Percentiles rank a stretch among this genome's conserved stretches.
Conservation (phyloP, 2,113 vertebrate species). For the Phalacrocorax carbo region DNA sequence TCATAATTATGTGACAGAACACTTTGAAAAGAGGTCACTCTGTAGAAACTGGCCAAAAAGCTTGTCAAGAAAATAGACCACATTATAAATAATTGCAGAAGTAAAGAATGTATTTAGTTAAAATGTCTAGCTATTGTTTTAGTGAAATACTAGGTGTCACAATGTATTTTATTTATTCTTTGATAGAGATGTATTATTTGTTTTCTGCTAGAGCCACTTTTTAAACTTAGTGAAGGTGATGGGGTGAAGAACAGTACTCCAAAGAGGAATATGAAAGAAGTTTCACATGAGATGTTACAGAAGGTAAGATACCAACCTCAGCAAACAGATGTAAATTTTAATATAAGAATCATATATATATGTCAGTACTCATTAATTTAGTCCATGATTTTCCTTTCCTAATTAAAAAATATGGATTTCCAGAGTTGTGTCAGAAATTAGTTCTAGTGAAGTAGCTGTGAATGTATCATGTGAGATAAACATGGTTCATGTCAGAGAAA, state of each 20-base stretch:
- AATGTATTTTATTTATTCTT: constrained; percentile 78
- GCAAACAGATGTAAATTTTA: constrained; percentile 66
- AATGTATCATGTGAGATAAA: background rate
- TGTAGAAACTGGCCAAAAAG: constrained; percentile 66
- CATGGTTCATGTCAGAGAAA: constrained; percentile 26
- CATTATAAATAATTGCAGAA: constrained; percentile 79
- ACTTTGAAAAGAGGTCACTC: constrained; percentile 67
- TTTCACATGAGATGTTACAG: constrained; percentile 78
- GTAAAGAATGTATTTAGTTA: constrained; percentile 63
- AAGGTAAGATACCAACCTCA: constrained; percentile 78
- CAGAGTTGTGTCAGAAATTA: constrained; percentile 49
- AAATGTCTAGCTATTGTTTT: constrained; percentile 68
- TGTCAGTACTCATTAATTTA: background rate
- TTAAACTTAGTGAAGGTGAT: constrained; percentile 73
- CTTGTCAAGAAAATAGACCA: constrained; percentile 74
- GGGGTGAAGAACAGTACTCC: constrained; percentile 79
- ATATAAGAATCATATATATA: constrained; percentile 24
- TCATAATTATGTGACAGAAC: constrained; percentile 71
- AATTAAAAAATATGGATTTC: constrained; percentile 56
- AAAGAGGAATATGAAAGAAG: constrained; percentile 77
- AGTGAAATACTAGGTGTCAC: constrained; percentile 62
- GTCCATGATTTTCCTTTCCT: constrained; percentile 53
- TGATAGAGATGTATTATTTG: constrained; percentile 61
- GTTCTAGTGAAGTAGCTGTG: constrained; percentile 42
- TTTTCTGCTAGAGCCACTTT: constrained; percentile 76